These are phyloP conservation scores for Harpalus rubripes DNA, from an alignment of 2,888 invertebrate species.

Conservation along the genomic window DNA sequence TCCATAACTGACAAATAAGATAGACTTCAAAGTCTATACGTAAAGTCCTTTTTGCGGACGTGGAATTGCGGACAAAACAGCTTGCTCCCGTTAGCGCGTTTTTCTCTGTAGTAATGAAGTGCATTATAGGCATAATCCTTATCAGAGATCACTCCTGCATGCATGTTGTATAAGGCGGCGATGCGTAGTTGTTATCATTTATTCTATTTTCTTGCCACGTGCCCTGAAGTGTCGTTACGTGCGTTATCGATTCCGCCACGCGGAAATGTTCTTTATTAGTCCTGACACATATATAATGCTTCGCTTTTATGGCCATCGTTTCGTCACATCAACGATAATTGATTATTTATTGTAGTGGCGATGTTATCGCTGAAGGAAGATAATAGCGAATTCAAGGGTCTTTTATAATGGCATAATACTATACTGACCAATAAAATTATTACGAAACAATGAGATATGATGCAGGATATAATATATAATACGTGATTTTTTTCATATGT, in stretches of 20 bases:
- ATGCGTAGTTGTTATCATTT: slow-evolving; percentile 31
- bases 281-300: slow-evolving; percentile 58
- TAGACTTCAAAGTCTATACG: neutral
- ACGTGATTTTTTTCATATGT: neutral
- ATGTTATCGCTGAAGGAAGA: slow-evolving; percentile 31
- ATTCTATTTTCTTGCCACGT: slow-evolving; percentile 52
- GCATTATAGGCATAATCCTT: slow-evolving; percentile 66
- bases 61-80: neutral
- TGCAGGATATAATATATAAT: neutral
- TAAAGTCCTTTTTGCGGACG: neutral
- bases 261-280: slow-evolving; percentile 61
- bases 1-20: no score
- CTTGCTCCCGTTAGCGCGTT: slow-evolving; percentile 51
- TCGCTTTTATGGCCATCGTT: slow-evolving; percentile 29
- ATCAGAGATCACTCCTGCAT: slow-evolving; percentile 52
- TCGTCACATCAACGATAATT: slow-evolving; percentile 50
- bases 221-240: slow-evolving; percentile 39
- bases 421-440: neutral
- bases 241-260: slow-evolving; percentile 47
- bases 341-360: slow-evolving; percentile 47
- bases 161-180: neutral
- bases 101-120: slow-evolving; percentile 58
- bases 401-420: neutral
- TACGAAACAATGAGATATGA: neutral
- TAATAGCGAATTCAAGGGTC: slow-evolving; percentile 19